Evolutionary conservation across 2,888 invertebrate genomes (phyloP).

Genomic region (Megastigmus dorsalis): DNA sequence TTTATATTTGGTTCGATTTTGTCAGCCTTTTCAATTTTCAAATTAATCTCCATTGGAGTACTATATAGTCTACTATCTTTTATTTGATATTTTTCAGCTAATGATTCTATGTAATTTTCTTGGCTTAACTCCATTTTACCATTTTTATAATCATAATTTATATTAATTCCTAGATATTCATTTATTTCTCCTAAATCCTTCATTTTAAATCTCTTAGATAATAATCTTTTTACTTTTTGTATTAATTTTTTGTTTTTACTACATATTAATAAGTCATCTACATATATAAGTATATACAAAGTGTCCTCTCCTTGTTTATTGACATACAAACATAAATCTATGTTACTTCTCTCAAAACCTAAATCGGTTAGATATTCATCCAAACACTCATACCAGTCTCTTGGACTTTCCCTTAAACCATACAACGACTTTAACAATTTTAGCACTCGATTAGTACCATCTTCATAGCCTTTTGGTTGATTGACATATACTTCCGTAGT

Average conservation of each 20-base stretch:
- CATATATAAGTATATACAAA: background rate
- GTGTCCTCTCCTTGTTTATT: background rate
- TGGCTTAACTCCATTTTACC: background rate
- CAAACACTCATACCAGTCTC: constrained; percentile 44
- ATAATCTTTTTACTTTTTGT: background rate
- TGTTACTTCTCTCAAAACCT: background rate
- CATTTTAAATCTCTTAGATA: too few species aligned
- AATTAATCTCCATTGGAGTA: background rate
- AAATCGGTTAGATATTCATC: background rate
- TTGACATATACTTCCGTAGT: constrained; percentile 31
- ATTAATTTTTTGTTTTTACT: background rate
- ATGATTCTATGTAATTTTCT: background rate
- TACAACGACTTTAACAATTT: constrained; percentile 49
- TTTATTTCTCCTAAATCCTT: too few species aligned
- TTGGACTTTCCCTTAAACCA: constrained; percentile 45
- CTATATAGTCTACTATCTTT: background rate
- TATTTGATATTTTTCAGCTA: background rate
- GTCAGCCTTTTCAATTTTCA: background rate
- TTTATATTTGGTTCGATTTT: background rate
- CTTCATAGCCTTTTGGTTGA: constrained; percentile 34
- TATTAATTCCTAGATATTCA: too few species aligned
- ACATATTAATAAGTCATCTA: background rate
- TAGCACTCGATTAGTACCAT: constrained; percentile 39
- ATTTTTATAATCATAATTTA: background rate
- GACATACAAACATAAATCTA: background rate